phyloP scores from a whole-genome alignment of 2,888 invertebrate species.

The Cephus runcator region DNA sequence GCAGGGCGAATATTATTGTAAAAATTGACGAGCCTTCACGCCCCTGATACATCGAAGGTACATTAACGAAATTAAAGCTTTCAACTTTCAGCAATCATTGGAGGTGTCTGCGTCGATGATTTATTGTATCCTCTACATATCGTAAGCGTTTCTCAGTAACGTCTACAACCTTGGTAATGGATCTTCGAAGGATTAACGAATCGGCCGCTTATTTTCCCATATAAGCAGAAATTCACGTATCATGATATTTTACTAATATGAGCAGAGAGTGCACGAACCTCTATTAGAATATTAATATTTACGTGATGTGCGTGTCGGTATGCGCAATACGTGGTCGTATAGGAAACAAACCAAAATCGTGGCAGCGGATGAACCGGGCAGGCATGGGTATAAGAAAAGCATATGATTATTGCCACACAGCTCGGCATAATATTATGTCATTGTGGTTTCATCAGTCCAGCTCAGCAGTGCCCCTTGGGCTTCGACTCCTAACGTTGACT shows the following conservation, averaged over 20 bases:
- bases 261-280: neutral
- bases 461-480: constrained; percentile 17
- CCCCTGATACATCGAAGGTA: neutral
- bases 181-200: neutral
- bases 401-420: constrained; percentile 44
- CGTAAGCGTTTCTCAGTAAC: neutral
- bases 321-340: neutral
- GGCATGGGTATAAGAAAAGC: constrained; percentile 19
- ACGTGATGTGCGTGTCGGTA: neutral
- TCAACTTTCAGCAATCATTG: neutral
- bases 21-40: neutral
- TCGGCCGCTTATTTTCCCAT: neutral
- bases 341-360: neutral
- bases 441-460: constrained; percentile 46
- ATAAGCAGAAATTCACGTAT: neutral
- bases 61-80: constrained; percentile 2
- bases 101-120: neutral
- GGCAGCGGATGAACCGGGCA: neutral
- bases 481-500: constrained; percentile 13
- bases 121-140: neutral
- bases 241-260: neutral
- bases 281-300: neutral
- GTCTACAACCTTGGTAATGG: neutral
- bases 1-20: neutral
- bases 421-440: constrained; percentile 51